Evolutionary conservation across 2,888 invertebrate genomes (phyloP).

Genomic region (Euphydryas editha): DNA sequence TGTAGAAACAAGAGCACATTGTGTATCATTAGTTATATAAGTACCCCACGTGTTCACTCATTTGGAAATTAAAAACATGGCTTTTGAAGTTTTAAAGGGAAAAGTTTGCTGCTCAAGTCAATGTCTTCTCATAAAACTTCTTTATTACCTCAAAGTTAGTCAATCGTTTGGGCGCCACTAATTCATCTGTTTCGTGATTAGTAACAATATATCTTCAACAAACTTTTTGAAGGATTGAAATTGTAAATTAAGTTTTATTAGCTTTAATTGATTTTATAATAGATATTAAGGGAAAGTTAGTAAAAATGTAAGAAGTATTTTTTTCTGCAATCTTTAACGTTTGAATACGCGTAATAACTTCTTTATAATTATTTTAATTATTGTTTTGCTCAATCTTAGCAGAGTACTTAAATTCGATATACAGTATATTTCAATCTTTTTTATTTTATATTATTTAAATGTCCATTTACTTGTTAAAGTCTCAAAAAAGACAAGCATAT

Average conservation of each 20-base stretch:
- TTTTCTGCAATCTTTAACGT: too few relatives aligned
- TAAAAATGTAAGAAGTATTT: background rate
- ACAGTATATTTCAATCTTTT: too few relatives aligned
- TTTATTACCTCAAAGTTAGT: slow-evolving; percentile 43
- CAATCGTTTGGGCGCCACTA: slow-evolving; percentile 37
- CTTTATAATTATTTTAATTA: too few relatives aligned
- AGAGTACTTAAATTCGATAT: too few relatives aligned
- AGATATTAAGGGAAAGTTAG: background rate
- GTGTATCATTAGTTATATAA: slow-evolving; percentile 53
- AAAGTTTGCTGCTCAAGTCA: slow-evolving; percentile 57
- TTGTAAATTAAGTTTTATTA: background rate
- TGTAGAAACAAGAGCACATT: slow-evolving; percentile 41
- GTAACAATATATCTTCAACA: slow-evolving; percentile 23
- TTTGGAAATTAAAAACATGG: slow-evolving; percentile 76
- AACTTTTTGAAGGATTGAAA: background rate
- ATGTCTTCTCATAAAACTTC: slow-evolving; percentile 53
- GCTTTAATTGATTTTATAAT: background rate
- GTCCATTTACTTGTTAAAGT: too few relatives aligned
- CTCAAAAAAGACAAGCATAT: too few relatives aligned
- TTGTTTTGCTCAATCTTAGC: too few relatives aligned
- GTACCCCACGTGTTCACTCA: slow-evolving; percentile 65
- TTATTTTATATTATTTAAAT: too few relatives aligned
- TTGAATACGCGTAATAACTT: too few relatives aligned
- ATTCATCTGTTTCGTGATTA: slow-evolving; percentile 36
- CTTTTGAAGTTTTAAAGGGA: slow-evolving; percentile 67